Conservation (phyloP, 1,140 invertebrate genomes). For the Aphaenogaster rudis region DNA sequence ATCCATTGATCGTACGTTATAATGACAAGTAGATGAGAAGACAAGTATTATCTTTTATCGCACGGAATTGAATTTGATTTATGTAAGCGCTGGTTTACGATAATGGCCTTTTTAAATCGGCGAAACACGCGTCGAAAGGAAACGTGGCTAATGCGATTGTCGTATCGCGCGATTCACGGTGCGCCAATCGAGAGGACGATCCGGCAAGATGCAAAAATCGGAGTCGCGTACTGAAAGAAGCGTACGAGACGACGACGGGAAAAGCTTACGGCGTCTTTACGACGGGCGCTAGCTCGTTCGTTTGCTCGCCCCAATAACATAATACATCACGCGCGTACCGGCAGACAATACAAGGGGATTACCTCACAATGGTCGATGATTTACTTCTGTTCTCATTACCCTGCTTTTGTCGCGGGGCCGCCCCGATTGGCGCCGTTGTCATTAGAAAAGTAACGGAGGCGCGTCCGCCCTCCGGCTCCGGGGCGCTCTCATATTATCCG, state of each 20-base stretch:
- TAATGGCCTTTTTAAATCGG: conserved; percentile 5
- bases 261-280: conserved; percentile 64
- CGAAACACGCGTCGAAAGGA: conserved; percentile 15
- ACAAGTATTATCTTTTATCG: conserved; percentile 42
- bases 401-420: conserved; percentile 80
- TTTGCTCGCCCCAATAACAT: conserved; percentile 80
- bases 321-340: conserved; percentile 81
- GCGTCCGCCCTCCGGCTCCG: conserved; percentile 60
- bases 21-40: conserved; percentile 36
- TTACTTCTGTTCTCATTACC: conserved; percentile 85
- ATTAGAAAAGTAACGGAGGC: conserved; percentile 85
- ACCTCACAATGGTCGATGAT: conserved; percentile 85
- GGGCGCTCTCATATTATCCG: conserved; percentile 81
- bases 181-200: conserved; percentile 3
- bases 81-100: background rate
- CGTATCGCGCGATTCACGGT: background rate
- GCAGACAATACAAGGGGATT: conserved; percentile 84
- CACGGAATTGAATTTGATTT: conserved; percentile 50
- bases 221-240: background rate
- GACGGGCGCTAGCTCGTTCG: conserved; percentile 55
- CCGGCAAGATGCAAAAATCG: background rate
- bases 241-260: conserved; percentile 11
- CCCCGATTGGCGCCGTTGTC: conserved; percentile 78
- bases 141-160: conserved; percentile 34
- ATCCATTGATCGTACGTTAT: conserved; percentile 45